A percentile compares a stretch with the other conserved stretches of the same genome.
Conservation (phyloP, 2,113 vertebrate species). For the Daboia siamensis region DNA sequence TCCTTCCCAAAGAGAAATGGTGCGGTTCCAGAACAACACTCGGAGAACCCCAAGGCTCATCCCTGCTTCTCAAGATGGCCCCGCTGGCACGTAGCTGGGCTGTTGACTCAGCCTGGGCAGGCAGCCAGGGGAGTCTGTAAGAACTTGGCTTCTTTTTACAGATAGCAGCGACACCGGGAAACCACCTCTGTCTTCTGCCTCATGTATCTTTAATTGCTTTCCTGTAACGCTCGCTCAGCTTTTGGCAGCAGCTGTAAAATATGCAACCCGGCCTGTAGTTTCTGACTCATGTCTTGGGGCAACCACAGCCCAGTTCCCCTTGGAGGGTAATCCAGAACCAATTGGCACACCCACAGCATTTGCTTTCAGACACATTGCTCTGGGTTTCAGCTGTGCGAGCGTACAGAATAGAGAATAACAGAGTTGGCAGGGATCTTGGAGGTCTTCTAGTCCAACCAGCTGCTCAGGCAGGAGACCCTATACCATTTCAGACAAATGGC, state of each 20-base stretch:
- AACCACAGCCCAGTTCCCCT: background rate
- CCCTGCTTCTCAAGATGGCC: background rate
- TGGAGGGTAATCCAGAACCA: background rate
- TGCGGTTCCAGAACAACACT: background rate
- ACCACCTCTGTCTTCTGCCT: background rate
- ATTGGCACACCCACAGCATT: background rate
- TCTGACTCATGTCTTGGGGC: background rate
- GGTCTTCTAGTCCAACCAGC: background rate
- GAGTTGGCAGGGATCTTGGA: background rate
- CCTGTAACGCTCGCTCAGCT: background rate
- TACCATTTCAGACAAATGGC: too few species aligned
- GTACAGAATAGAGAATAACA: background rate
- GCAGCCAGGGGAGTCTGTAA: background rate
- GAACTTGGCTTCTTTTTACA: too few species aligned
- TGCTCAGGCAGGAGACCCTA: background rate
- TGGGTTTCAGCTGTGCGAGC: background rate
- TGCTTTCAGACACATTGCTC: background rate
- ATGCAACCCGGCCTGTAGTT: background rate
- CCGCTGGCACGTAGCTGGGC: background rate
- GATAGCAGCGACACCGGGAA: too few species aligned
- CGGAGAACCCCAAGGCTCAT: background rate
- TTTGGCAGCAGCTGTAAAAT: background rate
- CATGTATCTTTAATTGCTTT: background rate
- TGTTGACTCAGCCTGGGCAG: background rate
- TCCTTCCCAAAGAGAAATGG: background rate